Evolutionary conservation across 2,888 invertebrate genomes (phyloP).

Genomic region (Chrysolina oricalcia): DNA sequence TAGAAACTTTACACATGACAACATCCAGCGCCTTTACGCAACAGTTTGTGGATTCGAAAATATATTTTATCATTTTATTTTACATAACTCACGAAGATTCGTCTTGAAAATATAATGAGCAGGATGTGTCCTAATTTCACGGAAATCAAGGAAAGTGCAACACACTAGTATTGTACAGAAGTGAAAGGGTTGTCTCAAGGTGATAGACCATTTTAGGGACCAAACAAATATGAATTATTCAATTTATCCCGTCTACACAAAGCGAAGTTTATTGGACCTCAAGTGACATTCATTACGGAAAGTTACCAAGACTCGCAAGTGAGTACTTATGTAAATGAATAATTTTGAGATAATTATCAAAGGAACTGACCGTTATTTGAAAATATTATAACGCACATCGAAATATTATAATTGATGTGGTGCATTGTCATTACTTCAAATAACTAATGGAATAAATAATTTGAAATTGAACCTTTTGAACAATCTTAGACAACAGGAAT

Average conservation of each 20-base stretch:
- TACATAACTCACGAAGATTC: background rate
- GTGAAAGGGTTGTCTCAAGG: constrained; percentile 3
- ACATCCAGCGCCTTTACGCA: too few relatives aligned
- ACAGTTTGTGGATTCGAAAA: too few relatives aligned
- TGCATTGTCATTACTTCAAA: too few relatives aligned
- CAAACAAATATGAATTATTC: background rate
- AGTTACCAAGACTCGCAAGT: constrained; percentile 4
- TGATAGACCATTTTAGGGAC: background rate
- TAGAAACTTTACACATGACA: too few relatives aligned
- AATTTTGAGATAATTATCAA: too few relatives aligned
- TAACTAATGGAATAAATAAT: too few relatives aligned
- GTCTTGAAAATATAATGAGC: background rate
- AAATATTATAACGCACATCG: too few relatives aligned
- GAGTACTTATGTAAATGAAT: too few relatives aligned
- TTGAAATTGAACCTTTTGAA: too few relatives aligned
- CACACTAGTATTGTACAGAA: background rate
- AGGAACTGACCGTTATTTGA: too few relatives aligned
- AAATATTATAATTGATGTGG: too few relatives aligned
- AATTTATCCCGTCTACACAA: constrained; percentile 1
- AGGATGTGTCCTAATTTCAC: background rate
- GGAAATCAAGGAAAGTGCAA: background rate
- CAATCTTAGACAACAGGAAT: too few relatives aligned
- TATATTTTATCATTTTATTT: background rate
- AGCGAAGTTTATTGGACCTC: constrained; percentile 5
- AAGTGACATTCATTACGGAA: constrained; percentile 10